Evolutionary conservation across 2,888 invertebrate genomes (phyloP).

Genomic region (Muscina levida): DNA sequence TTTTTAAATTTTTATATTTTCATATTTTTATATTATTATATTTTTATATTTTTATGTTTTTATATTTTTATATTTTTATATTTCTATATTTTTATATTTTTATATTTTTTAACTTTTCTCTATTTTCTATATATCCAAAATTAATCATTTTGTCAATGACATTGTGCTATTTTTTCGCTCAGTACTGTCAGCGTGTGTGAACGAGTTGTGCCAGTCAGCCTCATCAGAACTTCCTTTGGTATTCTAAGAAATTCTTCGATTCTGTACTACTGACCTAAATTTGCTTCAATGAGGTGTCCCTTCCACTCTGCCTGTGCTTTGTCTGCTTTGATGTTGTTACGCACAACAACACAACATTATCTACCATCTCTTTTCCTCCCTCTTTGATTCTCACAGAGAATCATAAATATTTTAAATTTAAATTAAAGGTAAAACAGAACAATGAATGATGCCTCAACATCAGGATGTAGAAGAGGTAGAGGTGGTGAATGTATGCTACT

Average conservation of each 20-base stretch:
- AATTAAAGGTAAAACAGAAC: slow-evolving; percentile 4
- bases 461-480: not conserved
- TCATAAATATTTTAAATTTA: slow-evolving; percentile 29
- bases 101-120: too few species aligned
- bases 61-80: too few species aligned
- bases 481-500: slow-evolving; percentile 1
- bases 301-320: not conserved
- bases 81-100: too few species aligned
- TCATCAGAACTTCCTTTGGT: slow-evolving; percentile 3
- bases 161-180: not conserved
- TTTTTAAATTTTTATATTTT: too few species aligned
- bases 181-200: not conserved
- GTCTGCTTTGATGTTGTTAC: not conserved
- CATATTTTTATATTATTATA: too few species aligned
- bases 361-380: not conserved
- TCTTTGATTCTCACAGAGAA: not conserved
- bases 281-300: not conserved
- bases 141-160: too few species aligned
- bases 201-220: too few species aligned
- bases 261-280: slow-evolving; percentile 41
- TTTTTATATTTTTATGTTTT: too few species aligned
- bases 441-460: not conserved
- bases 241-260: slow-evolving; percentile 14
- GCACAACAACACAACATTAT: not conserved
- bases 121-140: too few species aligned